Evolutionary conservation across 1,140 invertebrate genomes (phyloP).

Genomic region (Hycleus cichorii): DNA sequence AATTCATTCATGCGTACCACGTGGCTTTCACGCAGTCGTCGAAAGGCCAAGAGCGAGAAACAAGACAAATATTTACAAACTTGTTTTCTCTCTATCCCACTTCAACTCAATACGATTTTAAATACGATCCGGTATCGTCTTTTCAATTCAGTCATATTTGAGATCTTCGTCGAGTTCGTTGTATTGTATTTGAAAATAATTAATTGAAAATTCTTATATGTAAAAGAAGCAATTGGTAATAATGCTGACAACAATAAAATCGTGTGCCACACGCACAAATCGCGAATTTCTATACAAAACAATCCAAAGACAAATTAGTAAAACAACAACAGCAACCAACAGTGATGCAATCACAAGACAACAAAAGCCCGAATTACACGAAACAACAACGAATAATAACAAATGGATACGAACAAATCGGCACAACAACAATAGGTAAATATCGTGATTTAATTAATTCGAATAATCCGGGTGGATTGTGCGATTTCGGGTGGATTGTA

Average conservation of each 20-base stretch:
- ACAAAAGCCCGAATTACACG: conserved; percentile 31
- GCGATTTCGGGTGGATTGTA: too few relatives aligned
- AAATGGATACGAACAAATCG: conserved; percentile 35
- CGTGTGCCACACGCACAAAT: conserved; percentile 43
- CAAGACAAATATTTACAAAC: neutral
- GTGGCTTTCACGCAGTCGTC: too few relatives aligned
- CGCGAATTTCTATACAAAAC: conserved; percentile 29
- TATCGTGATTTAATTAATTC: conserved; percentile 1
- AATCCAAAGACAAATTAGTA: conserved; percentile 47
- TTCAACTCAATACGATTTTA: conserved; percentile 16
- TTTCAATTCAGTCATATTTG: conserved; percentile 1
- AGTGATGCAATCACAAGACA: conserved; percentile 48
- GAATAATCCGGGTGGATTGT: neutral
- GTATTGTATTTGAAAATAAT: neutral
- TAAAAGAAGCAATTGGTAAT: conserved; percentile 10
- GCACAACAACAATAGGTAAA: conserved; percentile 37
- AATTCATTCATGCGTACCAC: too few relatives aligned
- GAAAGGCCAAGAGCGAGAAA: too few relatives aligned
- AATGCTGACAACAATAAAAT: conserved; percentile 44
- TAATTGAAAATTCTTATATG: too few relatives aligned
- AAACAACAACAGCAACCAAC: conserved; percentile 49
- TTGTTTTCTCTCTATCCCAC: conserved; percentile 34
- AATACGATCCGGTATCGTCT: conserved; percentile 11
- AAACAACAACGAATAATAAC: conserved; percentile 25
- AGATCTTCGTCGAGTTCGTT: neutral